These are phyloP conservation scores for Diloba caeruleocephala DNA, from an alignment of 2,888 invertebrate genomes.

Conservation along the genomic window DNA sequence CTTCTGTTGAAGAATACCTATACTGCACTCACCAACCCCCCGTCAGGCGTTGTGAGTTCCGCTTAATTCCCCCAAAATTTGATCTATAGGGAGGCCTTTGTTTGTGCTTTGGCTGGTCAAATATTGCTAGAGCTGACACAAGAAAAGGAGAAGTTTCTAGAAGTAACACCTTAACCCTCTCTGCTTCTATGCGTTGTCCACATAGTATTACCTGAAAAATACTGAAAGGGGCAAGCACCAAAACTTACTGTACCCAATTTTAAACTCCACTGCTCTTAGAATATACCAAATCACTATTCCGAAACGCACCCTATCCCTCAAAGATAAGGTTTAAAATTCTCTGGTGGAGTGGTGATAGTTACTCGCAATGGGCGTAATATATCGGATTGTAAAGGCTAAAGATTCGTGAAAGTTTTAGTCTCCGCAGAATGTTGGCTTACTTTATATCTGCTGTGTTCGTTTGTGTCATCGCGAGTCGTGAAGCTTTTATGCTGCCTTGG, in stretches of 20 bases:
- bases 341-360: constrained; percentile 21
- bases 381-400: constrained; percentile 53
- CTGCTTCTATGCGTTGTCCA: constrained; percentile 1
- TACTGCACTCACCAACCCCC: too few species aligned
- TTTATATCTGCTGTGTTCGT: constrained; percentile 21
- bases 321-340: constrained; percentile 10
- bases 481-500: constrained; percentile 22
- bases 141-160: too few species aligned
- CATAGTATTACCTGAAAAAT: constrained; percentile 49
- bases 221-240: constrained; percentile 57
- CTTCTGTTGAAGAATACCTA: too few species aligned
- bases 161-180: too few species aligned
- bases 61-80: too few species aligned
- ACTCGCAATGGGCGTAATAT: constrained; percentile 49
- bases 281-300: background rate
- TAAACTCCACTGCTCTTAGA: constrained; percentile 59
- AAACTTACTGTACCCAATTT: constrained; percentile 76
- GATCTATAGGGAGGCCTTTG: too few species aligned
- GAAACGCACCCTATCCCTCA: background rate
- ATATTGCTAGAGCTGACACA: background rate
- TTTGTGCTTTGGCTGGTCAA: too few species aligned
- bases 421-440: constrained; percentile 35
- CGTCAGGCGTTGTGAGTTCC: too few species aligned
- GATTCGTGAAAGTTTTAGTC: constrained; percentile 52
- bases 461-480: constrained; percentile 32